Base-by-base conservation (phyloP, 30 jellyfish, hydroid and myxozoan genomes). In the Mastigias papua region DNA sequence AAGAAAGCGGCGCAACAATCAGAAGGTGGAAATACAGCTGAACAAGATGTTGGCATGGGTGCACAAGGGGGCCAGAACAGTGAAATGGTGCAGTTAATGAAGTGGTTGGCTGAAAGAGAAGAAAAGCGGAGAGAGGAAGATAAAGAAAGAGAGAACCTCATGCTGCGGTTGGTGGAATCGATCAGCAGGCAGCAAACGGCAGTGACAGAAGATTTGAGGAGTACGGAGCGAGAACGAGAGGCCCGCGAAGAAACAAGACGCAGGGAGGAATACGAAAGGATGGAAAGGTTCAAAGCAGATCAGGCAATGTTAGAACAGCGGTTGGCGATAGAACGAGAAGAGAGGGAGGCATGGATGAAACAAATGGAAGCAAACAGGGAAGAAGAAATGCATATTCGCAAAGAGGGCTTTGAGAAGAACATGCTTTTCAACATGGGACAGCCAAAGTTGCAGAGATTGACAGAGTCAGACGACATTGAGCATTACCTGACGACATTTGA, bases 261-360 rank as follows among this genome's bases (percentile, higher is more conserved):
- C 23, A 26, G 28, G 23, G 76, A 65, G 42, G 7, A 9, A 46
- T 26, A 32, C 23, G 28, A 9, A 2, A 26, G 32, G 8, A 65
- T 17, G 76, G 76, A 65, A 46, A 65, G 76, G 21, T 26, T 9
- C 22, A 26, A 65, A 65, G 28, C 32, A 26, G 76, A 65, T 16
- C 67, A 51, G 5, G 17, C 23, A 13, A 51, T 51, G 25, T 51
- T 16, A 26, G 72, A 26, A 60, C 32, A 65, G 50, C 23, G 46
- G 76, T 31, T 65, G 46, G 28, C n/a, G 2, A 65, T 2, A 9
- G 76, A 65, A 31, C 76, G 28, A 65, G 76, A 65, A 65, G 76
- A 65, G 8, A 37, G 42, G 23, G 42, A 65, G 50, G 28, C 28
- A 26, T 65, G 76, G 37, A 65, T 17, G 50, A 65, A 65, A 25